Evolutionary conservation across 2,797 vertebrate genomes (phyloP).

Genomic region (Microctenopoma lineatum): DNA sequence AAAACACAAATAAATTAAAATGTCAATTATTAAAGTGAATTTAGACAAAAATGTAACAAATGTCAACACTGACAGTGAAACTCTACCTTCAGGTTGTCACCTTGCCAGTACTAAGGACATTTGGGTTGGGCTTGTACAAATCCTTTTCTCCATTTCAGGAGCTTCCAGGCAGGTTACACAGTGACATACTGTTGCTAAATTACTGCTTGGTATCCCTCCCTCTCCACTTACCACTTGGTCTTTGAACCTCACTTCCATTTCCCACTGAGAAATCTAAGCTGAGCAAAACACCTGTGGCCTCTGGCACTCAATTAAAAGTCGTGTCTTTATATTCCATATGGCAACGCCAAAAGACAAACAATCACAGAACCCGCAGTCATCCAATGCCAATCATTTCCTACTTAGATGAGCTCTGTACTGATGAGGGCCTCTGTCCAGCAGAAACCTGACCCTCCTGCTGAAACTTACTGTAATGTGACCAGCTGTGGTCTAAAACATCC

Average conservation of each 20-base stretch:
- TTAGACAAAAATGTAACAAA: background rate
- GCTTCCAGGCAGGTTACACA: background rate
- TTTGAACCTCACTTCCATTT: slow-evolving; percentile 87
- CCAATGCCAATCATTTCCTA: slow-evolving; percentile 22
- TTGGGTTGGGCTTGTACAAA: accelerated
- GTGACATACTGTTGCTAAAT: background rate
- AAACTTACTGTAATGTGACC: slow-evolving; percentile 52
- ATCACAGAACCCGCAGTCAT: slow-evolving; percentile 39
- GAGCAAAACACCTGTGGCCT: slow-evolving; percentile 71
- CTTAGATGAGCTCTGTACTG: slow-evolving; percentile 12
- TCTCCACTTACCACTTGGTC: slow-evolving; percentile 80
- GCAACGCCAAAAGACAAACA: slow-evolving; percentile 33
- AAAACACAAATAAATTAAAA: too few relatives aligned
- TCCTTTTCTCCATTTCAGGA: background rate
- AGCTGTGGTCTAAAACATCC: slow-evolving; percentile 18
- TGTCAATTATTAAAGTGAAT: background rate
- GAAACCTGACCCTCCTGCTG: slow-evolving; percentile 49
- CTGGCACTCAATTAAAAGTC: slow-evolving; percentile 40
- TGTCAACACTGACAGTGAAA: background rate
- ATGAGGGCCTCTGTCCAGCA: slow-evolving; percentile 19
- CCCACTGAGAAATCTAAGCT: slow-evolving; percentile 47
- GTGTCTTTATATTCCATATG: slow-evolving; percentile 52
- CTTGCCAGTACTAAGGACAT: background rate
- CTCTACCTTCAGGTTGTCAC: background rate
- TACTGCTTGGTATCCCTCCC: slow-evolving; percentile 10